A percentile compares a stretch with the other conserved stretches of the same genome.
Conservation (phyloP, 2,113 vertebrate genomes). For the Campylomormyrus numenius region DNA sequence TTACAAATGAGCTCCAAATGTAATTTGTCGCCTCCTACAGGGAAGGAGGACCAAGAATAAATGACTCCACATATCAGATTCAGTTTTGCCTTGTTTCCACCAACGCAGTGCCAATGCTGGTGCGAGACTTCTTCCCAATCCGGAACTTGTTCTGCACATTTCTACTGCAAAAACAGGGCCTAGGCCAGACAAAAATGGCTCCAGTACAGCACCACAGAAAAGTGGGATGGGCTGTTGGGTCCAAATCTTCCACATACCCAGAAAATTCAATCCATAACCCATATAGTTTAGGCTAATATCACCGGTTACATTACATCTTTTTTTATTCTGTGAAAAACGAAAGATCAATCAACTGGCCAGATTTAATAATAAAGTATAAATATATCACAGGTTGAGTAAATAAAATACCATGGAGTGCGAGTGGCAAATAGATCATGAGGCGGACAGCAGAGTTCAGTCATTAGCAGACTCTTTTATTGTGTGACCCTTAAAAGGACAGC, state of each 20-base stretch:
- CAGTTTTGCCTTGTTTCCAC: background rate
- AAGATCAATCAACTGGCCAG: too few relatives aligned
- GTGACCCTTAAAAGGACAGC: background rate
- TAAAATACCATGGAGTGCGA: background rate
- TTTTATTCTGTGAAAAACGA: too few relatives aligned
- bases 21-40: background rate
- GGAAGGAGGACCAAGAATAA: background rate
- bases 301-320: background rate
- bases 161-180: background rate
- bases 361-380: too few relatives aligned
- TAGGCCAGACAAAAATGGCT: background rate
- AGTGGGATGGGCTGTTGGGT: background rate
- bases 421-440: background rate
- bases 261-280: background rate
- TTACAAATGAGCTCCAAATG: conserved; percentile 15
- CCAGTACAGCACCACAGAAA: background rate
- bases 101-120: too few relatives aligned
- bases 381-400: background rate
- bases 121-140: background rate
- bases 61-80: background rate
- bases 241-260: background rate
- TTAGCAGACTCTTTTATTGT: background rate
- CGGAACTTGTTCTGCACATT: background rate
- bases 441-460: background rate
- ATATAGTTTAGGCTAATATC: background rate